A percentile compares a stretch with the other conserved stretches of the same genome.
phyloP scores from a whole-genome alignment of 2,888 invertebrate genomes.

The Cerastoderma edule region DNA sequence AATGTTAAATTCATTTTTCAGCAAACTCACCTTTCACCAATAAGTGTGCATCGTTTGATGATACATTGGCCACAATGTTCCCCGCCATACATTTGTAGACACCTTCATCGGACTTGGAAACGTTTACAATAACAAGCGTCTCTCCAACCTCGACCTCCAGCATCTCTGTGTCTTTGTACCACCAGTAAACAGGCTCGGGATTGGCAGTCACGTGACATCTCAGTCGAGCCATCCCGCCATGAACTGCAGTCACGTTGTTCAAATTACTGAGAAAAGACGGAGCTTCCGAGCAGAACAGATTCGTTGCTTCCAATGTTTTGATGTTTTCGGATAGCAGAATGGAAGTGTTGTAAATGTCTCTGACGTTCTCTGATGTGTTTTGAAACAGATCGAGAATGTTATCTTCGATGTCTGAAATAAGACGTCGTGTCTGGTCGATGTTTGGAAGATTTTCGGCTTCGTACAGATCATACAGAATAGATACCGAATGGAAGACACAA shows the following conservation, averaged over 20 bases:
- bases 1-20: too few species aligned
- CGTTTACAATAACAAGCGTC: conserved; percentile 32
- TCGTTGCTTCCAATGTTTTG: not conserved
- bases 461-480: conserved; percentile 38
- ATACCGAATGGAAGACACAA: conserved; percentile 39
- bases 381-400: conserved; percentile 27
- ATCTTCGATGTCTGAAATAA: conserved; percentile 38
- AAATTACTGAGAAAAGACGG: conserved; percentile 17
- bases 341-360: conserved; percentile 7
- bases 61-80: conserved; percentile 50
- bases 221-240: conserved; percentile 26
- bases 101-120: conserved; percentile 22
- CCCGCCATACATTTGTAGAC: conserved; percentile 46
- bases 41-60: conserved; percentile 30
- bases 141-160: conserved; percentile 6
- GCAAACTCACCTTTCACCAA: too few species aligned
- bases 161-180: conserved; percentile 38
- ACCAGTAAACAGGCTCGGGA: conserved; percentile 40
- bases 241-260: conserved; percentile 20
- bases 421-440: conserved; percentile 14
- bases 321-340: not conserved
- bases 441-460: conserved; percentile 36
- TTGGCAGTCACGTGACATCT: conserved; percentile 34
- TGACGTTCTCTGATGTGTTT: conserved; percentile 28
- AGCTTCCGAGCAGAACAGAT: conserved; percentile 43